Conservation (phyloP, 2,888 invertebrate species). For the Litoditis marina region DNA sequence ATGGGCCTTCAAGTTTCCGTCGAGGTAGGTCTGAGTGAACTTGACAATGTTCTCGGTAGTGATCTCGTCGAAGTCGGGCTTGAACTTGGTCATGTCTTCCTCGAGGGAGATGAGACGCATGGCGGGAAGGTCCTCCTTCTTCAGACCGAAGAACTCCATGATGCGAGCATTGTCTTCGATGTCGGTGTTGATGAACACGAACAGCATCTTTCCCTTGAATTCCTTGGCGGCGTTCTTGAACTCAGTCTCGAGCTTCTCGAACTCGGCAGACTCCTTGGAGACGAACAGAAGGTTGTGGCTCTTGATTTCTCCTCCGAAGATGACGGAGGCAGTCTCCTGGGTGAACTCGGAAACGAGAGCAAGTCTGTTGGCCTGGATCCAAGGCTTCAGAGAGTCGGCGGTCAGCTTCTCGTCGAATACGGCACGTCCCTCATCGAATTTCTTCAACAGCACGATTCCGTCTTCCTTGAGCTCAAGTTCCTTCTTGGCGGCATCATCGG, state of each 20-base stretch:
- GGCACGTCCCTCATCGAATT: conserved; percentile 61
- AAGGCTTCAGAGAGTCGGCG: conserved; percentile 46
- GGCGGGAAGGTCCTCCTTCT: conserved; percentile 74
- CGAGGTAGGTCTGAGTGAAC: conserved; percentile 85
- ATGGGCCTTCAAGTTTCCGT: conserved; percentile 89
- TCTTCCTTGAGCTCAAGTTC: conserved; percentile 79
- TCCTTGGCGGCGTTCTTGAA: conserved; percentile 81
- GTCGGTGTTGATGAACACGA: conserved; percentile 90
- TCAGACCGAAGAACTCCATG: conserved; percentile 98
- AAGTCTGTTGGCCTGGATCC: conserved; percentile 61
- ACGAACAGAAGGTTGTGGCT: conserved; percentile 92
- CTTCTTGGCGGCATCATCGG: conserved; percentile 74
- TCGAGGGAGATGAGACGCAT: conserved; percentile 80
- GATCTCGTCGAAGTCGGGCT: conserved; percentile 73
- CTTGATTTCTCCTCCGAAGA: conserved; percentile 96
- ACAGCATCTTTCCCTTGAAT: conserved; percentile 86
- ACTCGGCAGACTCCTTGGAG: conserved; percentile 78
- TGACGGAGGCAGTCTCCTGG: conserved; percentile 81
- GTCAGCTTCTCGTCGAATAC: conserved; percentile 50
- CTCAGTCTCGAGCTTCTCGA: conserved; percentile 76
- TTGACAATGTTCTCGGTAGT: conserved; percentile 72
- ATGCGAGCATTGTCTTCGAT: conserved; percentile 94
- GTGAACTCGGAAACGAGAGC: conserved; percentile 62
- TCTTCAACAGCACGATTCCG: conserved; percentile 81
- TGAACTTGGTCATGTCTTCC: conserved; percentile 96